These are phyloP conservation scores for Cyphomyrmex costatus DNA, from an alignment of 1,140 invertebrate species.

Conservation along the genomic window DNA sequence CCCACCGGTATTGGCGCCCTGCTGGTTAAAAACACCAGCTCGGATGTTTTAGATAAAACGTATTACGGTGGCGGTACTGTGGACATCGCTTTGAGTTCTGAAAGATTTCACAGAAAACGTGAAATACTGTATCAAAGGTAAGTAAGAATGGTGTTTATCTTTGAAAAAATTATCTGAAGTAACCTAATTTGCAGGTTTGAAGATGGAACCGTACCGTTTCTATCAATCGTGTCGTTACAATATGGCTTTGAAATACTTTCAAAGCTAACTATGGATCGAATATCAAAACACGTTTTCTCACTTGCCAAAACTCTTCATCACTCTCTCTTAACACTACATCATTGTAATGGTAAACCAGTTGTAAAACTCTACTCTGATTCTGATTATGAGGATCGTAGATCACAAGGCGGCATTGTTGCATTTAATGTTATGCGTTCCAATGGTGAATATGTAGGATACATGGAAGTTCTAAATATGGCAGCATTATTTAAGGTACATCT, in stretches of 20 bases:
- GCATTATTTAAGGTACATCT: constrained; percentile 95
- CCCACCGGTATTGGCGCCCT: constrained; percentile 97
- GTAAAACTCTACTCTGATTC: constrained; percentile 92
- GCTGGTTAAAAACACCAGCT: constrained; percentile 91
- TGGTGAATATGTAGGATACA: constrained; percentile 94
- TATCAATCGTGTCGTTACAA: constrained; percentile 93
- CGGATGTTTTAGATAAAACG: constrained; percentile 89
- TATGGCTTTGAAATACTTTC: constrained; percentile 92
- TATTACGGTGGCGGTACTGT: constrained; percentile 98
- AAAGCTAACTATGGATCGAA: constrained; percentile 89
- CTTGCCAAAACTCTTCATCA: constrained; percentile 92
- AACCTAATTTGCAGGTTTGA: constrained; percentile 91
- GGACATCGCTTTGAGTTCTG: constrained; percentile 91
- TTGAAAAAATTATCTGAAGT: constrained; percentile 30
- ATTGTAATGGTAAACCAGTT: constrained; percentile 92
- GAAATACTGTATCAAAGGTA: constrained; percentile 91
- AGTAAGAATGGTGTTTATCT: constrained; percentile 29
- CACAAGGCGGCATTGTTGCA: constrained; percentile 95
- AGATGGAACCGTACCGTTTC: constrained; percentile 96
- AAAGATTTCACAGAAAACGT: constrained; percentile 91
- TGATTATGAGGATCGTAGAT: constrained; percentile 88
- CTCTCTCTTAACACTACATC: constrained; percentile 89
- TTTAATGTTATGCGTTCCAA: constrained; percentile 95
- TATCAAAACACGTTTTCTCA: constrained; percentile 92
- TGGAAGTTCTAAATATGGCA: constrained; percentile 96